Percentiles rank a stretch among this genome's conserved stretches.
These are phyloP conservation scores for Cygnus olor DNA, from an alignment of 2,797 vertebrate genomes.

Conservation along the genomic window DNA sequence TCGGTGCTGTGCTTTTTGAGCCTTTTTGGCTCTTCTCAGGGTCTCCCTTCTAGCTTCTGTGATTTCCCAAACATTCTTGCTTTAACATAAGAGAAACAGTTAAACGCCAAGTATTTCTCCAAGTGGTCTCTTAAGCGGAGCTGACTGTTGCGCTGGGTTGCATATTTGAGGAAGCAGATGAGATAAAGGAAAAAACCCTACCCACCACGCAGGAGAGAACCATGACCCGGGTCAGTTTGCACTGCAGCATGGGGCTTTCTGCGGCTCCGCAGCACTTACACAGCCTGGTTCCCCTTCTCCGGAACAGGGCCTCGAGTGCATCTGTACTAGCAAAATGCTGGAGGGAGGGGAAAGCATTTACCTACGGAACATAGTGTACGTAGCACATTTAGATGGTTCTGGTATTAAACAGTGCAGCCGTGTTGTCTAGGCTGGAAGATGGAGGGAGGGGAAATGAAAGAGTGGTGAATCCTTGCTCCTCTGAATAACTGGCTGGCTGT, in stretches of 20 bases:
- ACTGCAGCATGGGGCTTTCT: neutral
- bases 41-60: neutral
- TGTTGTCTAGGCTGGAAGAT: constrained; percentile 6
- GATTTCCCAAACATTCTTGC: neutral
- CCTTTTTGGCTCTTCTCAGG: neutral
- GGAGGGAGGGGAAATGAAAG: constrained; percentile 3
- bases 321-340: neutral
- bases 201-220: neutral
- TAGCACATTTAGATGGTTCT: neutral
- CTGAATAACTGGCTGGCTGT: constrained; percentile 1
- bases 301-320: neutral
- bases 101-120: neutral
- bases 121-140: neutral
- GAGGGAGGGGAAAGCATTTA: neutral
- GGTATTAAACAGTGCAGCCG: neutral
- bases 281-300: neutral
- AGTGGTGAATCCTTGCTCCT: neutral
- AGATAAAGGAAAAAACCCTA: neutral
- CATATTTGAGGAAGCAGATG: neutral
- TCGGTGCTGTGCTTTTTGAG: neutral
- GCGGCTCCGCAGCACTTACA: neutral
- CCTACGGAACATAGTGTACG: neutral
- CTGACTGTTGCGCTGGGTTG: neutral
- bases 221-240: neutral
- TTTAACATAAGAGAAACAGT: neutral